Base-by-base conservation (phyloP, 2,797 vertebrate genomes). In the Fistularia commersonii region DNA sequence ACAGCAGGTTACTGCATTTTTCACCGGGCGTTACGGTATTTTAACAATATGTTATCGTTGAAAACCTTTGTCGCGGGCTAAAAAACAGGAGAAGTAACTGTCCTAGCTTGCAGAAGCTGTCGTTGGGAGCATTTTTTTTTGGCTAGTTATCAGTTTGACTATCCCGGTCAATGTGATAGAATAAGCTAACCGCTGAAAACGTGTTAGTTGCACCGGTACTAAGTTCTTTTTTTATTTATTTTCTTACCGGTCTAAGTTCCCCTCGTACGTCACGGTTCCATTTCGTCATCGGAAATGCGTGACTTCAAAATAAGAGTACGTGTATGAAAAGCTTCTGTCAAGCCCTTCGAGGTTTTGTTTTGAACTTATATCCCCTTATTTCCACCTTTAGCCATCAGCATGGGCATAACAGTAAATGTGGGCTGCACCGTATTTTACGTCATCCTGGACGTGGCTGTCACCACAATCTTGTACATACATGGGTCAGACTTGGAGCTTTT, bases 381-480 rank as follows among this genome's bases (percentile, higher is more conserved):
- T 23, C 23, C 12, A 6, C 32, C 10, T 7, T 4, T 41, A 41
- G 12, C 11, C 1, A 31, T 41, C 43, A 81, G 3, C 45, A 98
- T 98, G 96, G 87, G 68, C 0, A 67, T 85, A 67, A 82, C 68
- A 81, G 82, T 87, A 46, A 74, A 84, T 0, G 85, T 94, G 58
- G 80, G 70, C 64, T 82, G 80, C 74, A 85, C 86, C 0, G 63
- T 95, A 66, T 48, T 65, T 0, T 94, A 86, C 64, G 69, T 83
- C 15, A 68, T 91, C 0, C 42, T 88, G 12, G 96, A 98, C 1
- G 7, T 90, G 3, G 62, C 84, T 6, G 45, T 94, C 70, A 92
- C 92, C 75, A 95, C 95, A 0, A 74, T 93, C 53, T 84, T 98
- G 6, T 97, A 94, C 31, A 14, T 84, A 12, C 88, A 87, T 0